Evolutionary conservation across 2,797 vertebrate genomes (phyloP).

Genomic region (Vespertilio murinus): DNA sequence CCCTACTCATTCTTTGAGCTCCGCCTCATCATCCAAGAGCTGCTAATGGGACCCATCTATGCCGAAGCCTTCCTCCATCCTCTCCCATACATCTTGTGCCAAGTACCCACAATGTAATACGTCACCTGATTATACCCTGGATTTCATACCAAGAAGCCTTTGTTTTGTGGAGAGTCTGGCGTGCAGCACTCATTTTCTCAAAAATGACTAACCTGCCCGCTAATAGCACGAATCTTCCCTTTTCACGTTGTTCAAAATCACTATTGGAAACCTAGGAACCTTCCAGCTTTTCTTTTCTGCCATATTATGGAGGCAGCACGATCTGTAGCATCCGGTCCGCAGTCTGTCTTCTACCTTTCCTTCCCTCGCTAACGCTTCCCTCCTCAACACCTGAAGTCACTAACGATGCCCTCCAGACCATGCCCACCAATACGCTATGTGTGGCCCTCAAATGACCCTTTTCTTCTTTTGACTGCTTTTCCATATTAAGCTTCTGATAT

Average conservation of each 20-base stretch:
- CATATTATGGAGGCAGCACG: background rate
- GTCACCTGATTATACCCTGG: background rate
- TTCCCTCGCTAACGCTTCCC: background rate
- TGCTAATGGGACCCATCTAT: fast-evolving
- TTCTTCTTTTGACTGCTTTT: background rate
- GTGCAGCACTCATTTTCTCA: background rate
- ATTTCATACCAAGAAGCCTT: background rate
- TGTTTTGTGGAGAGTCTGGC: background rate
- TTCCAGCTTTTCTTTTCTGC: background rate
- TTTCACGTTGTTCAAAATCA: background rate
- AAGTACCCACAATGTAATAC: background rate
- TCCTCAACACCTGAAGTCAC: background rate
- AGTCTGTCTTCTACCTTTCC: background rate
- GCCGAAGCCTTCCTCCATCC: background rate
- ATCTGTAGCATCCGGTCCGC: fast-evolving
- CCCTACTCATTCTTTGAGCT: background rate
- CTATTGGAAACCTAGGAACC: background rate
- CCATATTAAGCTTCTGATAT: background rate
- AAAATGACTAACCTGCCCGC: background rate
- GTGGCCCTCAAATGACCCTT: background rate
- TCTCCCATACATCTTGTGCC: background rate
- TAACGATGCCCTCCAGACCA: background rate
- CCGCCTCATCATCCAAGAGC: background rate
- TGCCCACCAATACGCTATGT: background rate
- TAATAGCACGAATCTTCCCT: background rate